Conservation (phyloP, 2,888 invertebrate species). For the Sclerodermus sp. region DNA sequence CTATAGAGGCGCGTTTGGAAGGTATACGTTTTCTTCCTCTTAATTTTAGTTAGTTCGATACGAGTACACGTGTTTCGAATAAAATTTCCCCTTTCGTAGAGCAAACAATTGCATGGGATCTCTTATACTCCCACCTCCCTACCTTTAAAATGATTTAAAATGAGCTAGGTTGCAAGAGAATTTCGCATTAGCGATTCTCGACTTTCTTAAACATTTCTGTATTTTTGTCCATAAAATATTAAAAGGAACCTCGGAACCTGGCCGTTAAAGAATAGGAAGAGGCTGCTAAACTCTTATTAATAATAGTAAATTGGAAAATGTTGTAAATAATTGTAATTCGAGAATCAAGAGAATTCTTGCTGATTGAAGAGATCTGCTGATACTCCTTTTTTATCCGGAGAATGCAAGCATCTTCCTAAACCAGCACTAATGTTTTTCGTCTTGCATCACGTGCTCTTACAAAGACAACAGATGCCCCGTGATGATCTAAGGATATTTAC, state of each 20-base stretch:
- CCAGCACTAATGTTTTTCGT: background rate
- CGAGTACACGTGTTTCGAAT: conserved; percentile 39
- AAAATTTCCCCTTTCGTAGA: conserved; percentile 14
- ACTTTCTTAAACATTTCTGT: too few species aligned
- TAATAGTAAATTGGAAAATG: too few species aligned
- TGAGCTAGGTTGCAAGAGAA: too few species aligned
- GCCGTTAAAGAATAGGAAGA: too few species aligned
- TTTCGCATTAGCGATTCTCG: too few species aligned
- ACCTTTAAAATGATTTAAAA: too few species aligned
- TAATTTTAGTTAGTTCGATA: conserved; percentile 39
- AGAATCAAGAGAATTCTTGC: too few species aligned
- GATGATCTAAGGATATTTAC: conserved; percentile 24
- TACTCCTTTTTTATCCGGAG: background rate
- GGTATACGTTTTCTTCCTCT: conserved; percentile 27
- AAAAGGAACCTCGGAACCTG: too few species aligned
- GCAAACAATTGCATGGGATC: background rate
- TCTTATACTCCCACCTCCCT: background rate
- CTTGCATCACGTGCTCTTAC: conserved; percentile 17
- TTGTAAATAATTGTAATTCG: too few species aligned
- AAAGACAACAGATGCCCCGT: conserved; percentile 25
- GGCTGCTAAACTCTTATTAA: too few species aligned
- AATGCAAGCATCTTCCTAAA: background rate
- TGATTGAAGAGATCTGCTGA: too few species aligned
- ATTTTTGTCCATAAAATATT: too few species aligned
- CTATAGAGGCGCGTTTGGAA: conserved; percentile 3